These are phyloP conservation scores for Zaprionus vittiger DNA, from an alignment of 1,140 invertebrate genomes.

Conservation along the genomic window DNA sequence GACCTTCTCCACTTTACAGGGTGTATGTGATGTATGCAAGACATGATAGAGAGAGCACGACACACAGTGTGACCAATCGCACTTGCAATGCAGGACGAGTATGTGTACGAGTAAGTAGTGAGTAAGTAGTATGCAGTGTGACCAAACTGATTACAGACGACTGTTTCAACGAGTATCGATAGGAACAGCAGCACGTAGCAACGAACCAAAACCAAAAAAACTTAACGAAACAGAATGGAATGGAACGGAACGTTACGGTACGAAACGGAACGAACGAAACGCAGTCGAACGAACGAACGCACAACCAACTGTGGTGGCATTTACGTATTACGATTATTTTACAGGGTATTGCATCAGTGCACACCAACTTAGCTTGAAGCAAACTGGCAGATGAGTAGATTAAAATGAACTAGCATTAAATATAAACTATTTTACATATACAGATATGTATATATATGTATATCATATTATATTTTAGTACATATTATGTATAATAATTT, in stretches of 20 bases:
- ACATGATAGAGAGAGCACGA: conserved; percentile 37
- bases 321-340: conserved; percentile 42
- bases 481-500: neutral
- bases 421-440: neutral
- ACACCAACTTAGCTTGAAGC: neutral
- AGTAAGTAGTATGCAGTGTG: conserved; percentile 15
- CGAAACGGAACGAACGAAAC: conserved; percentile 31
- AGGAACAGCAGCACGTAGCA: conserved; percentile 37
- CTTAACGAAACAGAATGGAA: conserved; percentile 25
- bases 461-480: neutral
- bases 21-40: conserved; percentile 26
- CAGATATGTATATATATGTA: neutral
- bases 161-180: conserved; percentile 20
- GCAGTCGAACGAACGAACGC: conserved; percentile 30
- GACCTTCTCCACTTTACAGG: conserved; percentile 14
- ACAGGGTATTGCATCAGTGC: conserved; percentile 26
- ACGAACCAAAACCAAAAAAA: conserved; percentile 8
- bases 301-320: conserved; percentile 23
- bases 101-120: conserved; percentile 27
- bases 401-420: neutral
- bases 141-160: conserved; percentile 29
- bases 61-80: conserved; percentile 33
- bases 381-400: neutral
- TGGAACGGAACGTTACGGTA: conserved; percentile 20
- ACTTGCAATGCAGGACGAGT: conserved; percentile 28